Conservation (phyloP, 2,888 invertebrate species). For the Lochmaea capreae region DNA sequence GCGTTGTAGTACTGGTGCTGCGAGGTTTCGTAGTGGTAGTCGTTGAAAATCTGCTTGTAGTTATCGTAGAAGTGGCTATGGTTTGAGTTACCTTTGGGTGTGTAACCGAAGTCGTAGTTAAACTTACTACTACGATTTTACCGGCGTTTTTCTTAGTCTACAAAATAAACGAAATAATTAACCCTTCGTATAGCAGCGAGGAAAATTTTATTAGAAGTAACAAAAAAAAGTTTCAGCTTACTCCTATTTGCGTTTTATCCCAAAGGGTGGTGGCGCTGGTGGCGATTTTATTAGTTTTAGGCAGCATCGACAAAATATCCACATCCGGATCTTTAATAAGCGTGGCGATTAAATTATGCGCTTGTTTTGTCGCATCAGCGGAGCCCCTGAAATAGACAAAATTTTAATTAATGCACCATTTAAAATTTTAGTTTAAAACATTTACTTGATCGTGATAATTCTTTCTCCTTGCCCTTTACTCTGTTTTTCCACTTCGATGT, state of each 20-base stretch:
- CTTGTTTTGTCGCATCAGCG: slow-evolving; percentile 91
- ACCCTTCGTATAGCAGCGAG: background rate
- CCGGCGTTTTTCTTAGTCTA: slow-evolving; percentile 63
- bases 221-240: slow-evolving; percentile 54
- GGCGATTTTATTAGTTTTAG: slow-evolving; percentile 68
- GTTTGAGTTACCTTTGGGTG: slow-evolving; percentile 55
- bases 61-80: slow-evolving; percentile 51
- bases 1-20: slow-evolving; percentile 52
- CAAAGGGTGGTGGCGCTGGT: slow-evolving; percentile 69
- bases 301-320: slow-evolving; percentile 85
- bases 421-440: slow-evolving; percentile 41
- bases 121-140: slow-evolving; percentile 54
- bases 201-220: background rate
- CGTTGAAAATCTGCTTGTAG: slow-evolving; percentile 45
- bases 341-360: slow-evolving; percentile 89
- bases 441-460: slow-evolving; percentile 92
- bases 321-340: slow-evolving; percentile 96
- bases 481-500: slow-evolving; percentile 98
- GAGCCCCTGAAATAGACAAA: slow-evolving; percentile 74
- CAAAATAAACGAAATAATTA: slow-evolving; percentile 28
- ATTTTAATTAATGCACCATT: background rate
- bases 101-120: slow-evolving; percentile 38
- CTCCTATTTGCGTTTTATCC: slow-evolving; percentile 70
- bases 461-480: slow-evolving; percentile 94
- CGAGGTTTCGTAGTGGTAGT: slow-evolving; percentile 56